phyloP scores from a whole-genome alignment of 2,797 vertebrate genomes.

The Nannoperca obscura region DNA sequence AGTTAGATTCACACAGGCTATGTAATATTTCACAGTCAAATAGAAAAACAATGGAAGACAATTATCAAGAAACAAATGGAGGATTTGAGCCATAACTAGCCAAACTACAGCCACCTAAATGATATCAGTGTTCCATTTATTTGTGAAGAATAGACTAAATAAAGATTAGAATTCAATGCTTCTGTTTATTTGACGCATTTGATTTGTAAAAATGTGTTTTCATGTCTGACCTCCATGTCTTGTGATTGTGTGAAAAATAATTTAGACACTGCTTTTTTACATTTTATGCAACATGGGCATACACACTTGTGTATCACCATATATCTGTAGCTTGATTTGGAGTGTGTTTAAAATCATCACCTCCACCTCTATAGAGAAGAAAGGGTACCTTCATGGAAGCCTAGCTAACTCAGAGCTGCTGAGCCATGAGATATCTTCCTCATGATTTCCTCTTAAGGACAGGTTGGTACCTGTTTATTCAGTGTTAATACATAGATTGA shows the following conservation, averaged over 20 bases:
- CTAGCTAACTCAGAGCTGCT: conserved; percentile 8
- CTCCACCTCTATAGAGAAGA: not conserved
- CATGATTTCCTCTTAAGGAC: conserved; percentile 19
- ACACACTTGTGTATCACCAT: not conserved
- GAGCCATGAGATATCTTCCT: conserved; percentile 20
- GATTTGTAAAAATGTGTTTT: too few species aligned
- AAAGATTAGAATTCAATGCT: not conserved
- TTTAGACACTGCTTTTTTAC: not conserved
- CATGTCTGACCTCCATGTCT: not conserved
- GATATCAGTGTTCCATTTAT: not conserved
- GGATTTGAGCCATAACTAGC: not conserved
- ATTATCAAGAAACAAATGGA: not conserved
- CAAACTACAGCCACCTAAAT: not conserved
- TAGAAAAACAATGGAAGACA: not conserved
- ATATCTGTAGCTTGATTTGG: not conserved
- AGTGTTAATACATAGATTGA: conserved; percentile 20
- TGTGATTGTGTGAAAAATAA: not conserved
- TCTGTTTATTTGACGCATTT: not conserved
- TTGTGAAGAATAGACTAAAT: not conserved
- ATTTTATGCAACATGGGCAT: not conserved
- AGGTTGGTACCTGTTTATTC: conserved; percentile 34
- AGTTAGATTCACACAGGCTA: not conserved
- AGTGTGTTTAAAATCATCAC: not conserved
- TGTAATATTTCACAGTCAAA: not conserved
- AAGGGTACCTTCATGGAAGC: not conserved